Conservation (phyloP, 2,888 invertebrate genomes). For the Brachyptera putata region DNA sequence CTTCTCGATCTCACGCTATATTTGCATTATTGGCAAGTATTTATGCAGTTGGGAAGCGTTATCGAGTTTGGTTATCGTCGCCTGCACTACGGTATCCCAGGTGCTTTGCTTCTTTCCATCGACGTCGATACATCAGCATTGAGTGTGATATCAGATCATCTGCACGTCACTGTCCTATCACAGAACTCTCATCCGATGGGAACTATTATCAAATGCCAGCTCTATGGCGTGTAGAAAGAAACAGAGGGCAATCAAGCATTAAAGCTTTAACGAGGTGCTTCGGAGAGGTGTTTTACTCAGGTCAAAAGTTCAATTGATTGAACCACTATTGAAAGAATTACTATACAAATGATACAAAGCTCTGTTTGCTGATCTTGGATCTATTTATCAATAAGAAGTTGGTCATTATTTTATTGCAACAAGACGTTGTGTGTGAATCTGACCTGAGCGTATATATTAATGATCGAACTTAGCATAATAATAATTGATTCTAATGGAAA, state of each 20-base stretch:
- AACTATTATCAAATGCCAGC: neutral
- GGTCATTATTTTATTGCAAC: neutral
- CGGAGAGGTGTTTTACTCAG: no score
- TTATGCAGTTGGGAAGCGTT: neutral
- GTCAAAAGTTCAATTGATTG: no score
- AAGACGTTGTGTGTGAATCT: no score
- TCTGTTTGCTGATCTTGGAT: no score
- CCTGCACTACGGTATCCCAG: neutral
- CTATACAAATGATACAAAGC: no score
- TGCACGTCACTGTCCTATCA: neutral
- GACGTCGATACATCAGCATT: neutral
- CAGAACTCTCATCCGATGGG: neutral
- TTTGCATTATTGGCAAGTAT: constrained; percentile 18
- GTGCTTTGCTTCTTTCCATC: neutral
- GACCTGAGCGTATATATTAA: no score
- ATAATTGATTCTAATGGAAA: no score
- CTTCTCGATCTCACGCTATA: constrained; percentile 7
- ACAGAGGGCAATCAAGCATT: neutral
- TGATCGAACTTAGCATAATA: no score
- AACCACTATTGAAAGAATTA: no score
- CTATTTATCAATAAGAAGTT: neutral
- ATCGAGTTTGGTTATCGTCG: constrained; percentile 4
- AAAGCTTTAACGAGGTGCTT: no score
- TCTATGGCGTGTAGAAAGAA: neutral
- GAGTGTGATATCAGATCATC: neutral